phyloP scores from a whole-genome alignment of 2,113 vertebrate genomes.

The Cryptomyrus ogoouensis region DNA sequence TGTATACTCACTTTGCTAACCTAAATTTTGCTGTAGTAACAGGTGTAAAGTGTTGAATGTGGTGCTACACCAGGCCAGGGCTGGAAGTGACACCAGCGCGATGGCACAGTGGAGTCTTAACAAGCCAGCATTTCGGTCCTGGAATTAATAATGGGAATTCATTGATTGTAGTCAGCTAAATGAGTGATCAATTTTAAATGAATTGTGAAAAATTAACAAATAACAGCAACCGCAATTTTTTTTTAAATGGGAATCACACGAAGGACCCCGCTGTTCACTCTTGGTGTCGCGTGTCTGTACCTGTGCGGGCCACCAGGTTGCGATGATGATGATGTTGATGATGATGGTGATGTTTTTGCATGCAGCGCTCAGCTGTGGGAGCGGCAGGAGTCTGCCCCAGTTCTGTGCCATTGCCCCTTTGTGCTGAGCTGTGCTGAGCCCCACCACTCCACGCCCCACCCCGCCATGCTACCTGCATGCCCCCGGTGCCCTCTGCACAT shows the following conservation, averaged over 20 bases:
- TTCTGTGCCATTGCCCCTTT: constrained; percentile 29
- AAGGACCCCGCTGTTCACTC: constrained; percentile 54
- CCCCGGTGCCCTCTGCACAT: constrained; percentile 35
- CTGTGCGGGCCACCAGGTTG: constrained; percentile 55
- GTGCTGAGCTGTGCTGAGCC: constrained; percentile 34
- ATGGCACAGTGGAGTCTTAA: not conserved
- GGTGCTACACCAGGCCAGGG: not conserved
- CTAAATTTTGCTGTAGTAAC: not conserved
- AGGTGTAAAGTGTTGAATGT: not conserved
- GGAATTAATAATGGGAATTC: not conserved
- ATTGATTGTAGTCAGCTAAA: not conserved
- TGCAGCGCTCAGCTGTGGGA: constrained; percentile 63
- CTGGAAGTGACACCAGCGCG: not conserved
- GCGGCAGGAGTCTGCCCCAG: constrained; percentile 45
- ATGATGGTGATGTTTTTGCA: constrained; percentile 56
- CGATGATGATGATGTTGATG: constrained; percentile 49
- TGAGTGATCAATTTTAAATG: not conserved
- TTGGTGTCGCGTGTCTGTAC: constrained; percentile 55
- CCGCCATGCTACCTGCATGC: constrained; percentile 53
- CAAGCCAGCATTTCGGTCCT: not conserved
- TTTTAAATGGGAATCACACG: not conserved
- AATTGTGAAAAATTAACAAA: not conserved
- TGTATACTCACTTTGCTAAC: not conserved
- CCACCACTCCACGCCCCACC: constrained; percentile 24
- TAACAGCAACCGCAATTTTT: not conserved